Conservation (phyloP, 2,888 invertebrate genomes). For the Chaetoderma sp. region DNA sequence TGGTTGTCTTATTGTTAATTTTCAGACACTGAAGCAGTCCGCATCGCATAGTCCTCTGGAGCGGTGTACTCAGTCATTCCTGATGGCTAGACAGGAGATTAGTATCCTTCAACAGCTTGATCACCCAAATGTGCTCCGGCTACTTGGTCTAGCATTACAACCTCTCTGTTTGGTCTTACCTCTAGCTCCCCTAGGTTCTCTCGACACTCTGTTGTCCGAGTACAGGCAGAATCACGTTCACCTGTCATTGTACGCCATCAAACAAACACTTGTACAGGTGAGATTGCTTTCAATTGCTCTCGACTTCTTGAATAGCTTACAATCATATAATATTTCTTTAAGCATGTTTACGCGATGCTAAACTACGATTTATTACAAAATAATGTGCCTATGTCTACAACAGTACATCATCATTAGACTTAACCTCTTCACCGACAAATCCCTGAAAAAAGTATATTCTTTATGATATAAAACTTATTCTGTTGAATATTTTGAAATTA, state of each 20-base stretch:
- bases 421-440: no score
- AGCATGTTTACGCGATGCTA: no score
- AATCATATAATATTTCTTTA: no score
- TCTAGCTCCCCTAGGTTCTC: slow-evolving; percentile 91
- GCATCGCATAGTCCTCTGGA: slow-evolving; percentile 77
- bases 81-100: slow-evolving; percentile 94
- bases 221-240: slow-evolving; percentile 87
- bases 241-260: slow-evolving; percentile 83
- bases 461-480: no score
- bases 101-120: slow-evolving; percentile 87
- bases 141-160: slow-evolving; percentile 89
- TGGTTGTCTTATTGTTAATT: no score
- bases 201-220: slow-evolving; percentile 85
- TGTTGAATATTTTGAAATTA: no score
- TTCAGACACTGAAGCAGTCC: no score
- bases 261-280: slow-evolving; percentile 86
- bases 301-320: no score
- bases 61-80: slow-evolving; percentile 80
- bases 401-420: no score
- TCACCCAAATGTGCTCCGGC: slow-evolving; percentile 92
- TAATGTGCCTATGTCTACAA: no score
- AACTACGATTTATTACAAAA: no score
- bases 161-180: slow-evolving; percentile 91
- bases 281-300: slow-evolving; percentile 1
- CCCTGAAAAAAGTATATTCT: no score